phyloP scores from a whole-genome alignment of 2,888 invertebrate genomes.

The Sinelater perroti region DNA sequence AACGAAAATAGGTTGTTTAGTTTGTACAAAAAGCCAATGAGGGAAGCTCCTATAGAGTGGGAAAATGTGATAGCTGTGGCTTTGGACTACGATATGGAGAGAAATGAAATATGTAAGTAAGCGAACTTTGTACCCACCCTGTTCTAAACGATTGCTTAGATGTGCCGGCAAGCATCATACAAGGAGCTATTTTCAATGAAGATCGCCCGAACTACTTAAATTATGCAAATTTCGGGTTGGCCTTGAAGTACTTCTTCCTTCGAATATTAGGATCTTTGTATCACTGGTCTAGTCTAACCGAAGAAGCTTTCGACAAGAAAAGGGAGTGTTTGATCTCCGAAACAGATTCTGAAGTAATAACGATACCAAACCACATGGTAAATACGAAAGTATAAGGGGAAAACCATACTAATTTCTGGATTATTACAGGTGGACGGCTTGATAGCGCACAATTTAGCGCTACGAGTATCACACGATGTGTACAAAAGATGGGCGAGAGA shows the following conservation, averaged over 20 bases:
- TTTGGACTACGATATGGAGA: neutral
- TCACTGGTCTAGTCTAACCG: neutral
- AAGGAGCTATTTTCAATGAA: constrained; percentile 85
- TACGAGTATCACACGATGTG: constrained; percentile 85
- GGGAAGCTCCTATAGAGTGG: constrained; percentile 11
- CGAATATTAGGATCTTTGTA: constrained; percentile 71
- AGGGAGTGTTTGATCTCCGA: neutral
- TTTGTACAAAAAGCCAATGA: constrained; percentile 2
- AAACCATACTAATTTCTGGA: too few species aligned
- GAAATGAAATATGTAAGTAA: constrained; percentile 18
- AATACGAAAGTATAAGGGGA: neutral
- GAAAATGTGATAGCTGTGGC: neutral
- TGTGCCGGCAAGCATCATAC: constrained; percentile 82
- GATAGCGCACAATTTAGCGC: constrained; percentile 62
- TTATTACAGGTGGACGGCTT: constrained; percentile 22
- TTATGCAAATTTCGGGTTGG: constrained; percentile 84
- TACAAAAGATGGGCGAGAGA: constrained; percentile 75
- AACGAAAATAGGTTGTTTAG: neutral
- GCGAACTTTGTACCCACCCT: neutral
- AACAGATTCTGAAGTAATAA: neutral
- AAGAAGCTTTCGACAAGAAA: neutral
- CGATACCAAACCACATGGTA: neutral
- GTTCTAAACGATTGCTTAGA: neutral
- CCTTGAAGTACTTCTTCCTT: constrained; percentile 87
- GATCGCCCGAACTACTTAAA: constrained; percentile 87